A percentile compares a stretch with the other conserved stretches of the same genome.
Conservation (phyloP, 2,113 vertebrate species). For the Menidia beryllina region DNA sequence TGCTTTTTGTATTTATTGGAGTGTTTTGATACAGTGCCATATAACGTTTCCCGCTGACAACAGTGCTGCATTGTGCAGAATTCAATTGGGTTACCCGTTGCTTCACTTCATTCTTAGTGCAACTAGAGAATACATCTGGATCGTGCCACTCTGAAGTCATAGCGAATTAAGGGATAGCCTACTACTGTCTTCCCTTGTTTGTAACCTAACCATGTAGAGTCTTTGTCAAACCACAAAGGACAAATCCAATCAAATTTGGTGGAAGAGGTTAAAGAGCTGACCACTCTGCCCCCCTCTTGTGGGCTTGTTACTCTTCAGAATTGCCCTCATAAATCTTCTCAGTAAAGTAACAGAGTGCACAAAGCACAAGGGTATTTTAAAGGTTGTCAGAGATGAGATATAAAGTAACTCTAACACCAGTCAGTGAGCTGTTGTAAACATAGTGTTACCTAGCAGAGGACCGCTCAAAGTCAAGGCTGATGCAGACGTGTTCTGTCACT, state of each 20-base stretch:
- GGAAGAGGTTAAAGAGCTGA: constrained; percentile 72
- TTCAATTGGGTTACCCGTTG: constrained; percentile 69
- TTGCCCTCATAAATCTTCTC: constrained; percentile 81
- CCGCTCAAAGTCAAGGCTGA: constrained; percentile 65
- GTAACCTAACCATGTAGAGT: constrained; percentile 59
- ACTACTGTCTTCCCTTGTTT: constrained; percentile 65
- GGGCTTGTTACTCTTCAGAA: constrained; percentile 78
- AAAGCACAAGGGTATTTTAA: constrained; percentile 77
- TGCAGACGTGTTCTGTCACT: constrained; percentile 30
- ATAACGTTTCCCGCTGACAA: constrained; percentile 64
- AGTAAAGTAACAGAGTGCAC: constrained; percentile 70
- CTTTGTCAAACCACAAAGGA: constrained; percentile 75
- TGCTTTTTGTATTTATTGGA: constrained; percentile 68
- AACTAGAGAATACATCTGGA: constrained; percentile 45
- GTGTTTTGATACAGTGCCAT: constrained; percentile 52
- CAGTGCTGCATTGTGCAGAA: constrained; percentile 61
- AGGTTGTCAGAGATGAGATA: constrained; percentile 80
- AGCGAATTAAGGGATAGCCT: constrained; percentile 64
- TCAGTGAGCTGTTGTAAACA: constrained; percentile 72
- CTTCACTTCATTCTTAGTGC: constrained; percentile 57
- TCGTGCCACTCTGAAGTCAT: constrained; percentile 49
- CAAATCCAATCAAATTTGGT: constrained; percentile 81
- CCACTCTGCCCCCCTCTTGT: constrained; percentile 62
- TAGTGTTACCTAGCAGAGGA: constrained; percentile 57
- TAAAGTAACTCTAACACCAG: constrained; percentile 76